Base-by-base conservation (phyloP, 2,888 invertebrate genomes). In the Camponotus fellah region DNA sequence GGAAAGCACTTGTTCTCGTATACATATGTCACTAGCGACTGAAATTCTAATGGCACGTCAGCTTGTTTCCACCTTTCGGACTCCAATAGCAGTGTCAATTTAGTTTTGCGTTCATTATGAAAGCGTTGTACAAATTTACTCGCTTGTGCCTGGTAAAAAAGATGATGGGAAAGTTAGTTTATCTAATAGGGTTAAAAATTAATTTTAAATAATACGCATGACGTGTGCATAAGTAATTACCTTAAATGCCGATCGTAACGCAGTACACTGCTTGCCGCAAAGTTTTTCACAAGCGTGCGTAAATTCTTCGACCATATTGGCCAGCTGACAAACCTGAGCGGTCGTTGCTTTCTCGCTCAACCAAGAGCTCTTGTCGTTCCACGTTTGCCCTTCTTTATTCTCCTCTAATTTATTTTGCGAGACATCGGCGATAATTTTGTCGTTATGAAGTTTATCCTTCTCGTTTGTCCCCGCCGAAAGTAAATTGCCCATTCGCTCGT, bases 11-110 rank as follows among this genome's bases (percentile, higher is more conserved):
- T 95, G 86, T 94, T 94, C 89, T 96, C 95, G 93, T 95, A 86
- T 26, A 94, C 90, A 82, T 91, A 93, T 58, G 92, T 92, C 21
- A 99, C 97, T 85, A 99, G 96, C 90, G 96, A 96, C 95, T 99
- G 99, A 94, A 99, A 97, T 93, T 98, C 98, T 88, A 96, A 96
- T 0, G 99, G 98, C 74, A 99, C 98, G 92, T 99, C 98, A 5
- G 98, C 98, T 91, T 97, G 97, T 93, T 98, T 98, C 99, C 99
- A 99, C 85, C 98, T 96, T 95, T 99, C 99, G 86, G 97, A 97
- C 94, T 99, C 99, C 65, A 99, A 95, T 56, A 99, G 96, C 85
- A 98, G 95, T 62, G 97, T 97, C 77, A 99, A 95, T 95, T 99
- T 98, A 75, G 96, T 97, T 95, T 98, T 98, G 66, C 98, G 96